These are phyloP conservation scores for Platysteira castanea DNA, from an alignment of 2,113 vertebrate species.

Conservation along the genomic window DNA sequence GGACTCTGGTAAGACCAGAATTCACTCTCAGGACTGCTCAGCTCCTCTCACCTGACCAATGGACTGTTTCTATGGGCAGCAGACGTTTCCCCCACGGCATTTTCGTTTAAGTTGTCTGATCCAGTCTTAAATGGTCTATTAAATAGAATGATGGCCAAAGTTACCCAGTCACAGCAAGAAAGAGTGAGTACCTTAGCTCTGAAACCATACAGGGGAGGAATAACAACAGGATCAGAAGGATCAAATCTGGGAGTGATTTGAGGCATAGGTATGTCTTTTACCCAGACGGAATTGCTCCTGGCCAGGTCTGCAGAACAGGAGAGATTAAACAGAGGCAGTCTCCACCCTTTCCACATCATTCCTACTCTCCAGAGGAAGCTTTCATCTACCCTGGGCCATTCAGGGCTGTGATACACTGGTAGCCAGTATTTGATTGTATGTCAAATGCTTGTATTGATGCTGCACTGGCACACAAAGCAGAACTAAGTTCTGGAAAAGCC, in stretches of 20 bases:
- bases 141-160: not conserved
- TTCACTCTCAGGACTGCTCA: not conserved
- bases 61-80: not conserved
- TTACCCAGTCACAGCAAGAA: not conserved
- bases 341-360: not conserved
- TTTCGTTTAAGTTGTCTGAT: not conserved
- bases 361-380: not conserved
- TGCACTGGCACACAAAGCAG: not conserved
- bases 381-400: not conserved
- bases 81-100: not conserved
- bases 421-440: too few species aligned
- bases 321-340: not conserved
- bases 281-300: not conserved
- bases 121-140: not conserved
- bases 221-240: not conserved
- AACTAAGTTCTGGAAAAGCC: not conserved
- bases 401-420: not conserved
- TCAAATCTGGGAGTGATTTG: not conserved
- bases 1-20: not conserved
- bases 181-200: not conserved
- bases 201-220: not conserved
- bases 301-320: not conserved
- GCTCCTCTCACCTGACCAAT: not conserved
- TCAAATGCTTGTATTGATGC: not conserved
- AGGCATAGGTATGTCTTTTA: not conserved